Percentiles rank a stretch among this genome's conserved stretches.
phyloP scores from a whole-genome alignment of 1,140 invertebrate genomes.

The Callitettix versicolor region DNA sequence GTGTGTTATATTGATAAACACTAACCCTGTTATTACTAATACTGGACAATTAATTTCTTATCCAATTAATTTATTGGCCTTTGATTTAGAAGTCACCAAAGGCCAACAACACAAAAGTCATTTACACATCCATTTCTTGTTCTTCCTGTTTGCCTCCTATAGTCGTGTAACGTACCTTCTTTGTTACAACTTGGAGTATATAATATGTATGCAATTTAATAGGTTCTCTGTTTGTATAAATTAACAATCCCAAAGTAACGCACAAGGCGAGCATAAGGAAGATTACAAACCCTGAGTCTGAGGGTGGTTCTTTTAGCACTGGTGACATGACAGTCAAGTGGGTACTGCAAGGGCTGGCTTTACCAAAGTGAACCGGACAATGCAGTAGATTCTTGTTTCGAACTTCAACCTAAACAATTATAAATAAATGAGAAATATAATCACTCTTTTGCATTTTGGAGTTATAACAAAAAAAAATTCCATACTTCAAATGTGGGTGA shows the following conservation, averaged over 20 bases:
- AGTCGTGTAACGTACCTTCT: conserved; percentile 62
- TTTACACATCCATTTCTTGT: conserved; percentile 36
- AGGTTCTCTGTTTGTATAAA: conserved; percentile 47
- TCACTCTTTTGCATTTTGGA: background rate
- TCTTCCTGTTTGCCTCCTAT: conserved; percentile 45
- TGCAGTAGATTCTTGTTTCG: conserved; percentile 42
- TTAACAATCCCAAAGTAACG: conserved; percentile 40
- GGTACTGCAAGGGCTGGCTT: conserved; percentile 18
- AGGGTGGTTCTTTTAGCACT: conserved; percentile 26
- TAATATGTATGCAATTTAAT: conserved; percentile 47
- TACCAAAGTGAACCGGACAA: conserved; percentile 30
- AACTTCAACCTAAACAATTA: conserved; percentile 37
- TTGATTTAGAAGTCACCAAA: no score
- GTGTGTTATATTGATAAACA: no score
- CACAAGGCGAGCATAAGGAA: conserved; percentile 44
- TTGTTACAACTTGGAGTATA: conserved; percentile 49
- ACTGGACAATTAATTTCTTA: no score
- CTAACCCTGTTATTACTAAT: no score
- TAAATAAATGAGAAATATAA: background rate
- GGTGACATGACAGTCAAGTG: conserved; percentile 28
- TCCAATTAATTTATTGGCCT: no score
- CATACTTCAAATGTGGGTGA: no score
- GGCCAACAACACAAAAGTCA: no score
- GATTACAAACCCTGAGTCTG: conserved; percentile 38
- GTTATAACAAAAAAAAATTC: no score